Evolutionary conservation across 2,113 vertebrate species (phyloP).

Genomic region (Phrynocephalus versicolor): DNA sequence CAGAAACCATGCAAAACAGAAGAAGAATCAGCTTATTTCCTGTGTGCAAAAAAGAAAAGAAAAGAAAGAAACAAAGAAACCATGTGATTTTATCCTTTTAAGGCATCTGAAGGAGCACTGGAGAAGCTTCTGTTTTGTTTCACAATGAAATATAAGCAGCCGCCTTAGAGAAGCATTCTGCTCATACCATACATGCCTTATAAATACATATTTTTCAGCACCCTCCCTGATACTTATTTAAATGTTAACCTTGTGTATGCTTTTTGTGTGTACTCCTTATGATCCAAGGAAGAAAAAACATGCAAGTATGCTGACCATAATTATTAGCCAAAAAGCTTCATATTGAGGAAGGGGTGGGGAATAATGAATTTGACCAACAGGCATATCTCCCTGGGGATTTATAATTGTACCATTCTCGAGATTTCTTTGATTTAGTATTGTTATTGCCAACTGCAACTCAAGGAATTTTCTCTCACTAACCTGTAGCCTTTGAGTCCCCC

Average conservation of each 20-base stretch:
- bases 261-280: not conserved
- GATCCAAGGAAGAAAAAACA: conserved; percentile 20
- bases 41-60: not conserved
- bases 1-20: conserved; percentile 42
- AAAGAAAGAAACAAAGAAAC: too few relatives aligned
- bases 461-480: conserved; percentile 49
- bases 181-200: conserved; percentile 19
- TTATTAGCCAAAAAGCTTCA: conserved; percentile 8
- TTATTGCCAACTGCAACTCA: conserved; percentile 49
- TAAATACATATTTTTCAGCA: conserved; percentile 1
- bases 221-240: not conserved
- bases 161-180: conserved; percentile 28
- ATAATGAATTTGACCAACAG: conserved; percentile 25
- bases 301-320: conserved; percentile 30
- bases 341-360: not conserved
- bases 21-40: conserved; percentile 21
- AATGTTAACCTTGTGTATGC: not conserved
- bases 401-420: conserved; percentile 4
- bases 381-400: conserved; percentile 34
- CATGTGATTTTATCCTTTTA: conserved; percentile 21
- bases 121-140: conserved; percentile 36
- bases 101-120: conserved; percentile 39
- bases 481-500: conserved; percentile 30
- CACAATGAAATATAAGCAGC: conserved; percentile 33
- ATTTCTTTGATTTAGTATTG: conserved; percentile 29